Base-by-base conservation (phyloP, 2,113 vertebrate genomes). In the Glaucidium brasilianum region DNA sequence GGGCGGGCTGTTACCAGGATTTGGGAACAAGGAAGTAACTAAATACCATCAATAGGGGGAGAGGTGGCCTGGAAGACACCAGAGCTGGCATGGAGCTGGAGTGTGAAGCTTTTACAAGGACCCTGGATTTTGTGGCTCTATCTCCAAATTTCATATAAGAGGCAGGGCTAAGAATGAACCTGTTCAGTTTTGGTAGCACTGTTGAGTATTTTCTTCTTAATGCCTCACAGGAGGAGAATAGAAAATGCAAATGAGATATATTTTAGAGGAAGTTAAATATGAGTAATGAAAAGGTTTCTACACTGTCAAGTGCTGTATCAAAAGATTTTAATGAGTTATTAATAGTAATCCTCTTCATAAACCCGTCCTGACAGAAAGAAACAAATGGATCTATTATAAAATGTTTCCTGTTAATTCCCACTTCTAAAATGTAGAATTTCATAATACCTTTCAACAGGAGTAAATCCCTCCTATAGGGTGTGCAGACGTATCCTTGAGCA, bases 281-380 rank as follows among this genome's bases (percentile, higher is more conserved):
- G 2, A 74, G n/a, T 84, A 59, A 77, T 97, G 89, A 84, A 77
- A 90, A 94, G 49, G n/a, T 91, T 94, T 85, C 91, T 85, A 13
- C 69, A 45, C 69, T 96, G 67, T 92, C 79, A 83, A 88, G 88
- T 94, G 29, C 63, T 93, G 23, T 86, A 90, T 95, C 50, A 83
- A 66, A 94, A 92, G 72, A 47, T 92, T 93, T 82, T 90, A 15
- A 18, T 88, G 76, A 71, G 50, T 92, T 92, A 85, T 73, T 86
- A 77, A 82, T 73, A 95, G 68, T 69, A 85, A 80, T 63, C 37
- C 21, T 85, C 67, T 86, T 93, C 76, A 77, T 67, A 90, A 94
- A 90, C 15, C 43, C 77, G 88, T 64, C 50, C 49, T 90, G n/a
- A 77, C 53, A 55, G 60, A 58, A 94, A 83, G 53, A 92, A 95